Percentiles rank a stretch among this genome's conserved stretches.
phyloP scores from a whole-genome alignment of 2,113 vertebrate genomes.

The Cervus canadensis region DNA sequence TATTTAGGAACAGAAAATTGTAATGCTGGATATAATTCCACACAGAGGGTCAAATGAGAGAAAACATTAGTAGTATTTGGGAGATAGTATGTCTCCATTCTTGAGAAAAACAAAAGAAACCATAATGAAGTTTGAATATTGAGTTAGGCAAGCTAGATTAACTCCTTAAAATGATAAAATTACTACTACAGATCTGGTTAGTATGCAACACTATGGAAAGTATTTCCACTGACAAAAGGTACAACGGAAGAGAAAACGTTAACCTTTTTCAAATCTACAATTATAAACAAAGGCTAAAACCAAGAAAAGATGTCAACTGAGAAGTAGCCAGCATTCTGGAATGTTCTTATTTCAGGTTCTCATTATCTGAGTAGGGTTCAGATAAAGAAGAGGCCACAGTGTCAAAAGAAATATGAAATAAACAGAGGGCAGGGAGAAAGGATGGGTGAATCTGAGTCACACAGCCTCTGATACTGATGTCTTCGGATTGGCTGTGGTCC shows the following conservation, averaged over 20 bases:
- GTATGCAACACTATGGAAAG: not conserved
- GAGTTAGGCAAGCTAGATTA: not conserved
- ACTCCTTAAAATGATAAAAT: not conserved
- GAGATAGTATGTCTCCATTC: not conserved
- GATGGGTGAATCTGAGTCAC: not conserved
- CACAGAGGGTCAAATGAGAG: not conserved
- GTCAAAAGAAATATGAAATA: not conserved
- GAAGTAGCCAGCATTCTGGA: not conserved
- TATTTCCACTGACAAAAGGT: not conserved
- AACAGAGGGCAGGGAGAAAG: not conserved
- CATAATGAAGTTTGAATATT: not conserved
- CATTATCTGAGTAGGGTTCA: not conserved
- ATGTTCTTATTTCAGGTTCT: not conserved
- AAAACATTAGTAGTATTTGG: not conserved
- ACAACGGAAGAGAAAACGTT: not conserved
- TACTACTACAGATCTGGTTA: not conserved
- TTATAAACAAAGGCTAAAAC: not conserved
- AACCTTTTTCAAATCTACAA: not conserved
- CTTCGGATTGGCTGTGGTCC: not conserved
- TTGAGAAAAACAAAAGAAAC: not conserved
- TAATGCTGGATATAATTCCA: not conserved
- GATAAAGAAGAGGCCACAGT: not conserved
- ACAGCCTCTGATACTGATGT: fast-evolving
- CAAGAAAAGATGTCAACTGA: not conserved
- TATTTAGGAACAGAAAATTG: not conserved